phyloP scores from a whole-genome alignment of 2,888 invertebrate species.

The Dendrolimus houi region DNA sequence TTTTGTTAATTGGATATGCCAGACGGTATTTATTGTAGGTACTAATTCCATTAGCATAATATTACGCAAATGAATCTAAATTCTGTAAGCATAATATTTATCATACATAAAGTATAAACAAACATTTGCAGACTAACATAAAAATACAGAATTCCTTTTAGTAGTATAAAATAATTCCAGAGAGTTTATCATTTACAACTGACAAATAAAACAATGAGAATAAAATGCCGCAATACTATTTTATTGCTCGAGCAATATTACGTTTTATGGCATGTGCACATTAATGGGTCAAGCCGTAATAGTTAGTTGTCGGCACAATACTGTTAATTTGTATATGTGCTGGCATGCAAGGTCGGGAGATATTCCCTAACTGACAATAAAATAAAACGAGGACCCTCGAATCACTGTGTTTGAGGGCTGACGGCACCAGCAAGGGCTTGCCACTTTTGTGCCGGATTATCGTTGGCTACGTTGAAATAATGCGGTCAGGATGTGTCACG shows the following conservation, averaged over 20 bases:
- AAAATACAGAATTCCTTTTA: too few relatives aligned
- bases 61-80: too few relatives aligned
- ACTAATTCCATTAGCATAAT: neutral
- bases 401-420: constrained; percentile 25
- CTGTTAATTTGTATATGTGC: constrained; percentile 11
- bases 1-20: neutral
- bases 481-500: constrained; percentile 3
- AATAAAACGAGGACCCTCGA: constrained; percentile 38
- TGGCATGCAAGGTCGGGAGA: constrained; percentile 11
- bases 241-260: neutral
- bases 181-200: neutral
- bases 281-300: constrained; percentile 22
- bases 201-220: neutral
- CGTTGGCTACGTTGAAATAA: constrained; percentile 8
- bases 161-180: too few relatives aligned
- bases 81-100: too few relatives aligned
- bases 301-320: constrained; percentile 18
- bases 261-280: constrained; percentile 4
- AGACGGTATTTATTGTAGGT: neutral
- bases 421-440: constrained; percentile 33
- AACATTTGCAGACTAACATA: too few relatives aligned
- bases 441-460: constrained; percentile 23
- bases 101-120: too few relatives aligned
- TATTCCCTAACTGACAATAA: constrained; percentile 33
- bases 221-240: neutral